Evolutionary conservation across 2,888 invertebrate species (phyloP).

Genomic region (Cartodere bifasciata): DNA sequence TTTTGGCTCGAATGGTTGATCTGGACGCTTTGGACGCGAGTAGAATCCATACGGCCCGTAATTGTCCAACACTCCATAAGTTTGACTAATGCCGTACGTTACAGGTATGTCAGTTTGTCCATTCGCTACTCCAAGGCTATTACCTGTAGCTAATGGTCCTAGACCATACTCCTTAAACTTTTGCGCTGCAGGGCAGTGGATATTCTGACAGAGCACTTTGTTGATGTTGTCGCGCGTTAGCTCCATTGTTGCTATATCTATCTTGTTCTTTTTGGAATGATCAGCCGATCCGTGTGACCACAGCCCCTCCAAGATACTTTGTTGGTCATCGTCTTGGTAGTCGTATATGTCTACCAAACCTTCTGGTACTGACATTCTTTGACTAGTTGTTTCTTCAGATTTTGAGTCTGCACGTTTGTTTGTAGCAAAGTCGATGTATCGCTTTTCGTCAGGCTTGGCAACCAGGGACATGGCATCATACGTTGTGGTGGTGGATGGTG

Average conservation of each 20-base stretch:
- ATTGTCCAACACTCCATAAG: conserved; percentile 26
- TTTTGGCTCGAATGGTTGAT: conserved; percentile 19
- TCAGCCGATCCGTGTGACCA: neutral
- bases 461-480: conserved; percentile 22
- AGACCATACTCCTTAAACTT: conserved; percentile 32
- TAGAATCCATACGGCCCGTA: conserved; percentile 29
- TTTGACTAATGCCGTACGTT: conserved; percentile 27
- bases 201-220: conserved; percentile 23
- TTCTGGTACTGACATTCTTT: no score
- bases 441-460: conserved; percentile 22
- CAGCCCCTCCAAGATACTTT: neutral
- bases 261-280: neutral
- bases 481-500: no score
- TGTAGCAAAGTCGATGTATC: conserved; percentile 20
- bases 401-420: no score
- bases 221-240: neutral
- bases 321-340: neutral
- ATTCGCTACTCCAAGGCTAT: conserved; percentile 27
- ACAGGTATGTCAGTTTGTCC: conserved; percentile 20
- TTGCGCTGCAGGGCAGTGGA: conserved; percentile 30
- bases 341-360: no score
- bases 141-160: conserved; percentile 30
- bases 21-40: conserved; percentile 20
- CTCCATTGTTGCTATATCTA: neutral
- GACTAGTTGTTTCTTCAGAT: no score